Evolutionary conservation across 2,888 invertebrate species (phyloP).

Genomic region (Trichogramma dendrolimi): DNA sequence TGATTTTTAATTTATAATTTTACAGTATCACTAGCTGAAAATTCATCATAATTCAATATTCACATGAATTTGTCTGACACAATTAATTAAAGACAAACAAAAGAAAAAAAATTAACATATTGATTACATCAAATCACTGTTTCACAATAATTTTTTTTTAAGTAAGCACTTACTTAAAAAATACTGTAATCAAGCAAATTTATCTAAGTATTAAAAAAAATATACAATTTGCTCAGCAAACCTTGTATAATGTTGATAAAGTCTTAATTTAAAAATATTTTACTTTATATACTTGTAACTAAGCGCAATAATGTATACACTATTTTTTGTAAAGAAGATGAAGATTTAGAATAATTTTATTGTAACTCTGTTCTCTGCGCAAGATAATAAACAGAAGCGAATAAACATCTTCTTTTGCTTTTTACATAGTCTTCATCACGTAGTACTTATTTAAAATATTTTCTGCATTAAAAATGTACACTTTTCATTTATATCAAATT

Average conservation of each 20-base stretch:
- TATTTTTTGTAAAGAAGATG: no score
- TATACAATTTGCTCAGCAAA: not conserved
- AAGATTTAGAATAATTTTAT: constrained; percentile 3
- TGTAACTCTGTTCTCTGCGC: constrained; percentile 16
- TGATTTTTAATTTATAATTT: no score
- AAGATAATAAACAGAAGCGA: not conserved
- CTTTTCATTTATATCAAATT: constrained; percentile 3
- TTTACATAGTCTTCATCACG: no score
- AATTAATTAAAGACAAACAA: not conserved
- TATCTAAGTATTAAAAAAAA: not conserved
- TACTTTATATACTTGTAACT: no score
- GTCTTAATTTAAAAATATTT: not conserved
- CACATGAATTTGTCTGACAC: no score
- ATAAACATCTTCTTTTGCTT: no score
- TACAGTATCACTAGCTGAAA: no score
- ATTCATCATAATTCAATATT: no score
- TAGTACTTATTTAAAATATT: no score
- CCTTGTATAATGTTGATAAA: not conserved
- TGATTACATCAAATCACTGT: not conserved
- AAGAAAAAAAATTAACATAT: not conserved
- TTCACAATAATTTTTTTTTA: constrained; percentile 2
- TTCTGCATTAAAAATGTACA: constrained; percentile 1
- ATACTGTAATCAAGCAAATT: not conserved
- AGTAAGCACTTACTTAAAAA: not conserved
- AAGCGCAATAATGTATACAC: no score